Conservation (phyloP, 2,888 invertebrate species). For the Tetranychus piercei region DNA sequence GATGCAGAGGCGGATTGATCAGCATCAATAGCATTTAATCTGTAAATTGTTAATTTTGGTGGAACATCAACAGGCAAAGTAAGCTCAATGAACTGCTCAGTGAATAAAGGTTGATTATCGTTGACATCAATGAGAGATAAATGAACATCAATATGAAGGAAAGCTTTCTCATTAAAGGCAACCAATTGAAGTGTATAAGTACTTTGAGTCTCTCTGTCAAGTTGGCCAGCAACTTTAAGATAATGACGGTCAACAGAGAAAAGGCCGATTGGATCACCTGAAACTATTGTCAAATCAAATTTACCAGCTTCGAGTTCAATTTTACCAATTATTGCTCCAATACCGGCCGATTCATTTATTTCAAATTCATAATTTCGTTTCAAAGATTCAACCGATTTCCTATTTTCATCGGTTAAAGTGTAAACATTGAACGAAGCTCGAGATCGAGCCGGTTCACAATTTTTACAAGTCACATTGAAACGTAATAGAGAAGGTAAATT, state of each 20-base stretch:
- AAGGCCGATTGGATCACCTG: constrained; percentile 12
- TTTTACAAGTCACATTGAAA: constrained; percentile 2
- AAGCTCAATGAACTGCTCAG: constrained; percentile 49
- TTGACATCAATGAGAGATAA: constrained; percentile 47
- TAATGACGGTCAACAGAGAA: constrained; percentile 9
- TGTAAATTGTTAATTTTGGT: constrained; percentile 4
- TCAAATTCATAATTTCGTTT: neutral
- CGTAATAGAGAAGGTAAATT: constrained; percentile 4
- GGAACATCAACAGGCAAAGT: constrained; percentile 18
- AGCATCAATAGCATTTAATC: constrained; percentile 8
- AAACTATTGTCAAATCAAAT: constrained; percentile 12
- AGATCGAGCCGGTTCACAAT: neutral
- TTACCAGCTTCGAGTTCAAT: neutral
- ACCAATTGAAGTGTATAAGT: constrained; percentile 12
- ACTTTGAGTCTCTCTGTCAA: constrained; percentile 8
- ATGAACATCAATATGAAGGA: constrained; percentile 44
- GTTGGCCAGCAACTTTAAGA: constrained; percentile 1
- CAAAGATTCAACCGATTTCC: neutral
- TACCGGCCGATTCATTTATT: neutral
- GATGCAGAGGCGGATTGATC: neutral
- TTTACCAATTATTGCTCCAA: neutral
- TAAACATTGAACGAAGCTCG: neutral
- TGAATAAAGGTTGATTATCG: constrained; percentile 70
- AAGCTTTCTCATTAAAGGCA: constrained; percentile 11
- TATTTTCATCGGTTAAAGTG: neutral